A percentile compares a stretch with the other conserved stretches of the same genome.
Conservation (phyloP, 2,888 invertebrate species). For the Eubasilissa splendida region DNA sequence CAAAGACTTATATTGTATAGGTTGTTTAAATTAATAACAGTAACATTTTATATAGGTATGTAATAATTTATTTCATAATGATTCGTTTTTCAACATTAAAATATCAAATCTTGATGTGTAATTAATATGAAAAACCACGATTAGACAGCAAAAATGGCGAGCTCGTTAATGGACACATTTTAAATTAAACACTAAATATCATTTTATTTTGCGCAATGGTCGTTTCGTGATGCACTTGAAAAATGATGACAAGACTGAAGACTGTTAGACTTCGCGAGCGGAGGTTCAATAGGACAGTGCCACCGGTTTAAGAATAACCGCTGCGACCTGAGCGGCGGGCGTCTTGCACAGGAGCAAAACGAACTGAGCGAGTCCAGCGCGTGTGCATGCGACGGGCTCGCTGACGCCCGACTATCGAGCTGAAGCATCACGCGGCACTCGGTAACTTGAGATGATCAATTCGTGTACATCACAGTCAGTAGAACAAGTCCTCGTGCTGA, state of each 20-base stretch:
- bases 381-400: not conserved
- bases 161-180: too few relatives aligned
- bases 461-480: not conserved
- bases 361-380: not conserved
- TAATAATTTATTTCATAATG: too few relatives aligned
- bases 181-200: too few relatives aligned
- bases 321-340: not conserved
- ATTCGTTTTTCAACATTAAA: too few relatives aligned
- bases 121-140: too few relatives aligned
- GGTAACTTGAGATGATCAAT: too few relatives aligned
- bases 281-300: slow-evolving; percentile 18
- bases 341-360: not conserved
- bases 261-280: not conserved
- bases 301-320: slow-evolving; percentile 28
- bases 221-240: not conserved
- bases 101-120: too few relatives aligned
- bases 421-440: not conserved
- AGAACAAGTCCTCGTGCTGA: not conserved
- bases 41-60: too few relatives aligned
- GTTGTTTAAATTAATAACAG: too few relatives aligned
- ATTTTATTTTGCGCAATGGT: too few relatives aligned
- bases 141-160: too few relatives aligned
- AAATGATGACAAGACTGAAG: not conserved
- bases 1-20: too few relatives aligned
- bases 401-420: not conserved